phyloP scores from a whole-genome alignment of 1,140 invertebrate species.

The Spodoptera frugiperda region DNA sequence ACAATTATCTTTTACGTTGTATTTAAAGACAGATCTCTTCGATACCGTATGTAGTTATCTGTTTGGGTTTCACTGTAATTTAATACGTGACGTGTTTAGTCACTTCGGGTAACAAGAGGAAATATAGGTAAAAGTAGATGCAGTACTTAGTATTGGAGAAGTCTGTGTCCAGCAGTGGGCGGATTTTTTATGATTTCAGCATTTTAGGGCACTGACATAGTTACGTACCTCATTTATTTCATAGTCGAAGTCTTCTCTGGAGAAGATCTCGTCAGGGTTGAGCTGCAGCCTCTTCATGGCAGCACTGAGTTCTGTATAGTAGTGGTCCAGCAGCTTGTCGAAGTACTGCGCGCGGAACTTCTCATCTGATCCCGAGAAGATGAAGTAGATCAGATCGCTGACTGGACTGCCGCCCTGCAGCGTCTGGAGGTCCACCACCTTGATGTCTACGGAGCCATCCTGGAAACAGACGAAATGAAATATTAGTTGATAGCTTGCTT shows the following conservation, averaged over 20 bases:
- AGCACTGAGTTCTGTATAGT: slow-evolving; percentile 75
- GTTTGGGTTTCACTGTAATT: too few species aligned
- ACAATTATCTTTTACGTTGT: too few species aligned
- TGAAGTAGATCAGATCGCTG: slow-evolving; percentile 86
- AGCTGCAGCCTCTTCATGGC: slow-evolving; percentile 60
- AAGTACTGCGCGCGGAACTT: slow-evolving; percentile 77
- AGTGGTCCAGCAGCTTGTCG: slow-evolving; percentile 78
- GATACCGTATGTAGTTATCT: too few species aligned
- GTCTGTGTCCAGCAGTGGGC: too few species aligned
- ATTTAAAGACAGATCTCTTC: too few species aligned
- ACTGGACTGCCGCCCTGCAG: slow-evolving; percentile 81
- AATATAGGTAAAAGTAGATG: too few species aligned
- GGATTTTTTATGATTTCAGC: too few species aligned
- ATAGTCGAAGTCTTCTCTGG: slow-evolving; percentile 60
- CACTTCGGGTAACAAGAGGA: too few species aligned
- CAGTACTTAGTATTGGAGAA: too few species aligned
- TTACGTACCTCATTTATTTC: slow-evolving; percentile 63
- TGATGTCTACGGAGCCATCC: slow-evolving; percentile 68
- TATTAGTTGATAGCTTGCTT: too few species aligned
- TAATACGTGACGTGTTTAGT: too few species aligned
- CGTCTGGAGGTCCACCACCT: slow-evolving; percentile 86
- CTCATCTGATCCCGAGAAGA: slow-evolving; percentile 84
- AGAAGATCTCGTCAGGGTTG: slow-evolving; percentile 57
- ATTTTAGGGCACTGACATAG: too few species aligned
- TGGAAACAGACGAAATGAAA: slow-evolving; percentile 51